Evolutionary conservation across 2,113 vertebrate species (phyloP).

Genomic region (Perognathus longimembris): DNA sequence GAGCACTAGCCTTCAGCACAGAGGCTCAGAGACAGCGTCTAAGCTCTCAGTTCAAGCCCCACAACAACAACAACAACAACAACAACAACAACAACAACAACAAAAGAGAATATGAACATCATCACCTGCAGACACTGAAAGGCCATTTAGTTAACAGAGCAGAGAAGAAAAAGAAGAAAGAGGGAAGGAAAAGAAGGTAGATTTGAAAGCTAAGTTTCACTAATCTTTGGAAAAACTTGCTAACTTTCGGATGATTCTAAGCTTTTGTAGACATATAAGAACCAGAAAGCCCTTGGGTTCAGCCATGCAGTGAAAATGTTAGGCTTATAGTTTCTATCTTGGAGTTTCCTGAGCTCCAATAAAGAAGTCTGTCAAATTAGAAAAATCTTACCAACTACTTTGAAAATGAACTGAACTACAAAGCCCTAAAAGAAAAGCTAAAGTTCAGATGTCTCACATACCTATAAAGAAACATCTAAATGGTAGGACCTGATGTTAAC

Average conservation of each 20-base stretch:
- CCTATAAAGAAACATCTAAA: background rate
- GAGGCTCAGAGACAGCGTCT: too few relatives aligned
- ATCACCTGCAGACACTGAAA: background rate
- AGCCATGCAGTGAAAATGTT: background rate
- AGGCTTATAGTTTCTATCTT: background rate
- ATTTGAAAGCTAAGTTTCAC: background rate
- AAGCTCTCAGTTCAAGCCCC: too few relatives aligned
- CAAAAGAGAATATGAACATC: background rate
- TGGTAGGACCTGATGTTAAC: accelerated
- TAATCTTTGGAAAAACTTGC: background rate
- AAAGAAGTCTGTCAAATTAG: background rate
- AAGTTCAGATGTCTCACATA: background rate
- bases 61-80: too few relatives aligned
- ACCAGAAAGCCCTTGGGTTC: background rate
- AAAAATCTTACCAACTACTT: background rate
- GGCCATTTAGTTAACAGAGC: background rate
- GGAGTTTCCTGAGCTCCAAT: background rate
- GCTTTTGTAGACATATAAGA: background rate
- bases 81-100: too few relatives aligned
- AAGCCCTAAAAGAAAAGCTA: background rate
- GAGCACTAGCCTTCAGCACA: too few relatives aligned
- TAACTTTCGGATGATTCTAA: background rate
- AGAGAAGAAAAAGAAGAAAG: background rate
- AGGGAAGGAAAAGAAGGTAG: background rate
- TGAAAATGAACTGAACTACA: background rate